Evolutionary conservation across 2,888 invertebrate genomes (phyloP), one percentile per base, ranked within the genome.

Genomic region (Ephialtes manifestator): DNA sequence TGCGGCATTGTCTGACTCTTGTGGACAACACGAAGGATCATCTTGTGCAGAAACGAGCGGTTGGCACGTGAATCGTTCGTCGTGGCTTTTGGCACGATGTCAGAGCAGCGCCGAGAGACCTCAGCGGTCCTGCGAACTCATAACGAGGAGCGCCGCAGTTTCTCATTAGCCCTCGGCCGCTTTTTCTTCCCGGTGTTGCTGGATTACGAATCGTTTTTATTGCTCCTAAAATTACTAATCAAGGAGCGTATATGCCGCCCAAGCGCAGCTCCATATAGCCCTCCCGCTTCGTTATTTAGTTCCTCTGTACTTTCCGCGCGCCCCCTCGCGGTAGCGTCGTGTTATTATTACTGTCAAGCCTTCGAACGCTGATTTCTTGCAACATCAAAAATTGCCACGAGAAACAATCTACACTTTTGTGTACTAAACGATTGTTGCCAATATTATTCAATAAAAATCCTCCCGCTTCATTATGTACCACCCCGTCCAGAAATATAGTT

Each of bases 221-320:
- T 89, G 89, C 89, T 90, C 89, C 87, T 87, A 90, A 92, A 92
- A 92, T 92, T 91, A 90, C 91, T 92, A 92, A 92, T 92, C 90
- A 90, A 91, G 87, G 84, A 84, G 85, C 86, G 81, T 48, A 46
- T 68, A 24, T 68, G 48, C 68, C 68, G 68, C 46, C 48, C 28
- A 15, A 24, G 39, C 46, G 24, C 11, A 46, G 24, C 13, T 2
- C 35, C 39, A 11, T 60, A 39, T 10, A 31, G 28, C 20, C 76
- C 28, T 51, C 58, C 58, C 48, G 48, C 55, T 68, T 51, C 75
- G 81, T 81, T 67, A 80, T 65, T 63, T 39, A 11, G 28, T 28
- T 55, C 24, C 43, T 48, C 39, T 35, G 24, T 67, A 35, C 13
- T 15, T 18, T 28, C 13, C 80, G 24, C 60, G 58, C 15, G 43